phyloP scores from a whole-genome alignment of 2,888 invertebrate genomes.

The Caenorhabditis drosophilae region DNA sequence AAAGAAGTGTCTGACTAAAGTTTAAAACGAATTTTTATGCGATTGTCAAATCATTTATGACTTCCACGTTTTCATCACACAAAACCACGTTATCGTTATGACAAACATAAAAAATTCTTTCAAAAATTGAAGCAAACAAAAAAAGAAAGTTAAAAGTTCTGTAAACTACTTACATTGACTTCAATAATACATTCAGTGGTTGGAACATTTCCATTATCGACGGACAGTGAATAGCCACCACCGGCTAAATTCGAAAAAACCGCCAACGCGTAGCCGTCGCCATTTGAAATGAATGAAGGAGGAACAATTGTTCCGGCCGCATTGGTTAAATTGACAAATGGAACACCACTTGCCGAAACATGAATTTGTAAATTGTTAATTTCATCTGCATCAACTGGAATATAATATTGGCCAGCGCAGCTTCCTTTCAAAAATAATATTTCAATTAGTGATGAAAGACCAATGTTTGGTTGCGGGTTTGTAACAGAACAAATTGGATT shows the following conservation, averaged over 20 bases:
- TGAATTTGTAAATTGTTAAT: slow-evolving; percentile 27
- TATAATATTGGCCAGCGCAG: slow-evolving; percentile 42
- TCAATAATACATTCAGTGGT: slow-evolving; percentile 49
- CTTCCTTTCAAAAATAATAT: slow-evolving; percentile 32
- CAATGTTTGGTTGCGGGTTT: slow-evolving; percentile 12
- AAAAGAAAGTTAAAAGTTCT: too few relatives aligned
- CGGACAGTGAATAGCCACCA: slow-evolving; percentile 43
- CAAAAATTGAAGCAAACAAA: too few relatives aligned
- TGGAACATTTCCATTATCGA: slow-evolving; percentile 39
- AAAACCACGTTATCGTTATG: slow-evolving; percentile 12
- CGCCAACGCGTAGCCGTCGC: slow-evolving; percentile 21
- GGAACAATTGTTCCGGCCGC: slow-evolving; percentile 14
- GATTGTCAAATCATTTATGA: background rate
- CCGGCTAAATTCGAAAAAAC: slow-evolving; percentile 21
- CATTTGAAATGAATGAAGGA: slow-evolving; percentile 10
- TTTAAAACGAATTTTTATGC: background rate
- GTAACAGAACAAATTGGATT: slow-evolving; percentile 40
- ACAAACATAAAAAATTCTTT: background rate
- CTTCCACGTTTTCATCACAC: slow-evolving; percentile 7
- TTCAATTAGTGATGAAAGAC: slow-evolving; percentile 25
- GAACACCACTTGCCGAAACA: slow-evolving; percentile 36
- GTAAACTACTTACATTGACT: slow-evolving; percentile 48
- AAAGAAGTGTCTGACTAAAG: slow-evolving; percentile 31
- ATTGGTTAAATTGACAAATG: slow-evolving; percentile 39
- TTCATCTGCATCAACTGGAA: slow-evolving; percentile 35